These are phyloP conservation scores for Caenorhabditis sulstoni DNA, from an alignment of 2,888 invertebrate species.

Conservation along the genomic window DNA sequence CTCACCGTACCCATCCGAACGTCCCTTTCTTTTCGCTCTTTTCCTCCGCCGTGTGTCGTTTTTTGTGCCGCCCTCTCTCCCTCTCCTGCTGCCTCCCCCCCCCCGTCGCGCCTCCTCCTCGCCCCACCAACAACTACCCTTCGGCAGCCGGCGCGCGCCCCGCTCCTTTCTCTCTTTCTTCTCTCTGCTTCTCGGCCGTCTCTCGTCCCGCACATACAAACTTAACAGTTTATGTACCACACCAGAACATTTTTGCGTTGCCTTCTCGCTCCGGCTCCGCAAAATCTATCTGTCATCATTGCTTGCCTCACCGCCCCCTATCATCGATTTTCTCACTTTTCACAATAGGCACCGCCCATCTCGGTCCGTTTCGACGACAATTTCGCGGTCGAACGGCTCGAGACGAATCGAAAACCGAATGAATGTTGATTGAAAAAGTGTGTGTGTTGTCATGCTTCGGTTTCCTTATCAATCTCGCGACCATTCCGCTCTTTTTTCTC, in stretches of 20 bases:
- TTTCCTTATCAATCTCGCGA: slow-evolving; percentile 6
- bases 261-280: slow-evolving; percentile 11
- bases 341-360: too few relatives aligned
- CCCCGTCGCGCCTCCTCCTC: background rate
- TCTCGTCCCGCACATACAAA: slow-evolving; percentile 28
- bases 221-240: slow-evolving; percentile 44
- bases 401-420: background rate
- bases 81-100: slow-evolving; percentile 1
- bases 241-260: slow-evolving; percentile 37
- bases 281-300: slow-evolving; percentile 25
- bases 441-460: slow-evolving; percentile 16
- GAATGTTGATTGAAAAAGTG: slow-evolving; percentile 10
- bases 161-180: slow-evolving; percentile 11
- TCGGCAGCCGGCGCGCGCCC: slow-evolving; percentile 12
- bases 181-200: slow-evolving; percentile 13
- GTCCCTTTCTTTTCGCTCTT: slow-evolving; percentile 1
- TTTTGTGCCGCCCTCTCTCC: slow-evolving; percentile 15
- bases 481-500: background rate
- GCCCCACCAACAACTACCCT: slow-evolving; percentile 17
- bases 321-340: slow-evolving; percentile 16
- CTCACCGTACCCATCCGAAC: slow-evolving; percentile 11
- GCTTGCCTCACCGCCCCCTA: background rate
- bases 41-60: slow-evolving; percentile 27
- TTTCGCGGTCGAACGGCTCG: slow-evolving; percentile 5
- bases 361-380: background rate